Evolutionary conservation across 2,113 vertebrate genomes (phyloP).

Genomic region (Dunckerocampus dactyliophorus): DNA sequence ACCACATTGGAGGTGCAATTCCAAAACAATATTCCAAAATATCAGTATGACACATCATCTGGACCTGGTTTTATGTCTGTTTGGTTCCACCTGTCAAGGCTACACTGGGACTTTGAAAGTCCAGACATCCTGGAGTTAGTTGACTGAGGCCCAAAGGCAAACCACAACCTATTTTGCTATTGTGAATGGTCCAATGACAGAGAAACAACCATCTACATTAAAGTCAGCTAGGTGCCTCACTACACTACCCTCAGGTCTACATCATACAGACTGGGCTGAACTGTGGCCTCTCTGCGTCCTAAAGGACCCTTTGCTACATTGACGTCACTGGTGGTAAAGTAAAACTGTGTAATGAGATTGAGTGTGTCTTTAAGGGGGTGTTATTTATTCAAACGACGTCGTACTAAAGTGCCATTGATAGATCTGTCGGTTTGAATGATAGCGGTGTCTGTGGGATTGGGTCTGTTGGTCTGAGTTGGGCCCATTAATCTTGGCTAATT

Average conservation of each 20-base stretch:
- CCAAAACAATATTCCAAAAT: background rate
- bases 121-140: background rate
- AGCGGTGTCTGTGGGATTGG: slow-evolving; percentile 38
- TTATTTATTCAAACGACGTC: slow-evolving; percentile 48
- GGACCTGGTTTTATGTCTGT: no score
- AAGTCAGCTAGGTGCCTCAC: background rate
- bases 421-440: slow-evolving; percentile 61
- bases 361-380: slow-evolving; percentile 34
- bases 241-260: no score
- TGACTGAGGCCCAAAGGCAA: no score
- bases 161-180: no score
- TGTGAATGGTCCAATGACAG: no score
- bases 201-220: no score
- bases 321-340: slow-evolving; percentile 25
- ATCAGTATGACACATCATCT: background rate
- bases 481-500: slow-evolving; percentile 55
- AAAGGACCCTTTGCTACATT: slow-evolving; percentile 1
- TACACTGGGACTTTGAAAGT: background rate
- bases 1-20: background rate
- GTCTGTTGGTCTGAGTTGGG: slow-evolving; percentile 25
- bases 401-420: slow-evolving; percentile 47
- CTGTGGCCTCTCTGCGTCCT: background rate
- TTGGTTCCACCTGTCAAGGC: background rate
- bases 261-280: background rate
- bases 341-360: slow-evolving; percentile 38